phyloP scores from a whole-genome alignment of 2,797 vertebrate genomes.

The Urocyon cinereoargenteus region DNA sequence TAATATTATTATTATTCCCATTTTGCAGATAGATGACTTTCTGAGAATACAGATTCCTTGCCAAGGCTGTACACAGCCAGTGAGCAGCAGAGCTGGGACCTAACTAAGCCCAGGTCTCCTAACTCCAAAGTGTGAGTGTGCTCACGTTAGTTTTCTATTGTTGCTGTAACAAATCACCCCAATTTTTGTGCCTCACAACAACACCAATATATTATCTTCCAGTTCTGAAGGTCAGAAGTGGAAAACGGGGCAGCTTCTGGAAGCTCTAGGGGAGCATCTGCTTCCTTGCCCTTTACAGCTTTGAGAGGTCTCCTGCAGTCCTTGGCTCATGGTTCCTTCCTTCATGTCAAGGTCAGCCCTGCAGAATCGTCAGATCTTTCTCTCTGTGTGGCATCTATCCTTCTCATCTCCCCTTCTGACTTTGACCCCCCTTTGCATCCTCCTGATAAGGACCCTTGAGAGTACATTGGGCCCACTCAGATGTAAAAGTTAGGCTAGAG shows the following conservation, averaged over 20 bases:
- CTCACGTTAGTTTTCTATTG: not conserved
- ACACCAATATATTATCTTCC: not conserved
- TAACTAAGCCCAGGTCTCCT: fast-evolving
- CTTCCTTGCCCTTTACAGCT: not conserved
- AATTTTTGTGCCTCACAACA: not conserved
- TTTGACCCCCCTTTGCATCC: not conserved
- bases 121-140: fast-evolving
- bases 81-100: not conserved
- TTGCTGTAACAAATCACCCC: not conserved
- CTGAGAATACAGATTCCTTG: not conserved
- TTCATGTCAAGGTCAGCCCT: not conserved
- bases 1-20: not conserved
- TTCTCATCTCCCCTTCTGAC: not conserved
- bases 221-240: not conserved
- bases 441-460: not conserved
- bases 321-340: not conserved
- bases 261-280: not conserved
- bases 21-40: not conserved
- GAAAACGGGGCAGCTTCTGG: not conserved
- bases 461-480: no score
- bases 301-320: not conserved
- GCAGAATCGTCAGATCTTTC: not conserved
- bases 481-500: not conserved
- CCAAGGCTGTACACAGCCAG: no score
- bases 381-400: not conserved